Percentiles rank a stretch among this genome's conserved stretches.
Evolutionary conservation across 2,113 vertebrate genomes (phyloP).

Genomic region (Elachura formosa): DNA sequence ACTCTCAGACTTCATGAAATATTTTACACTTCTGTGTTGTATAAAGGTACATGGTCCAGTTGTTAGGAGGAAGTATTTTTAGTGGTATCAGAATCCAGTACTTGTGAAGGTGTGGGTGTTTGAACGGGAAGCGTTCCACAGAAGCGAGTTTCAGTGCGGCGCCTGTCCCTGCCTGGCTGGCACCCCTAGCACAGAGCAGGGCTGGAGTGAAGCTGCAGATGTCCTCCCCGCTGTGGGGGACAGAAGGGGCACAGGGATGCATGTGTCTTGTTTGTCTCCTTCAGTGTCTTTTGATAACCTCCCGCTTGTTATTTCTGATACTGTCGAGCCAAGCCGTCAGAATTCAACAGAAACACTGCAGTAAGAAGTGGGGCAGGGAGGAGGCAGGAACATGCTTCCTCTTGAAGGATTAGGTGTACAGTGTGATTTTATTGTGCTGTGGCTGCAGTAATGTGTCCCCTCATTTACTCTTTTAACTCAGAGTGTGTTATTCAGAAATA

Average conservation of each 20-base stretch:
- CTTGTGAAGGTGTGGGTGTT: background rate
- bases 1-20: background rate
- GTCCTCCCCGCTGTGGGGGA: background rate
- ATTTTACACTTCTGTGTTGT: background rate
- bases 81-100: background rate
- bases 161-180: accelerated
- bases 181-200: background rate
- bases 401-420: no score
- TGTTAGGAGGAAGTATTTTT: background rate
- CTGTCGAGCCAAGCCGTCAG: background rate
- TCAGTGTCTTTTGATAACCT: background rate
- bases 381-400: background rate
- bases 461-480: background rate
- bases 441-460: background rate
- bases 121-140: no score
- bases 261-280: background rate
- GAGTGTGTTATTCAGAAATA: background rate
- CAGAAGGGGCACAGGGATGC: background rate
- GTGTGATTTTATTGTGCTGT: background rate
- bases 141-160: background rate
- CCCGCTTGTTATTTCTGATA: background rate
- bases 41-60: no score
- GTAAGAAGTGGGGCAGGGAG: accelerated
- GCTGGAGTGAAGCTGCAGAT: background rate
- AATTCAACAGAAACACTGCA: background rate